Base-by-base conservation (phyloP, 2,888 invertebrate species). In the Chelonus formosanus region DNA sequence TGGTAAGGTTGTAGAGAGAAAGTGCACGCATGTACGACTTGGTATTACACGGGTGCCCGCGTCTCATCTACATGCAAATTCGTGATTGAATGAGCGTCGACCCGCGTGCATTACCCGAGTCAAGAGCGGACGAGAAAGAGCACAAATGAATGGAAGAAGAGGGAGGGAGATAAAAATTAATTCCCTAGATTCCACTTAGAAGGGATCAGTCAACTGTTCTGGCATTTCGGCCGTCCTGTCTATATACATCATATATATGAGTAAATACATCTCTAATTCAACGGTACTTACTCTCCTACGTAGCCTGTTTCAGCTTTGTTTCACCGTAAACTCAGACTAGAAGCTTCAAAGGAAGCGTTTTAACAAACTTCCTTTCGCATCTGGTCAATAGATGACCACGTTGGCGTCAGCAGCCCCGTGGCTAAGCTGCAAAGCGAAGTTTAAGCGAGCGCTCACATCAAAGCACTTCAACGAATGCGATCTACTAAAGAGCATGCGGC, bases 31-130 rank as follows among this genome's bases (percentile, higher is more conserved):
- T 55, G 55, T 55, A 55, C 10, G 55, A 55, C 36, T 55, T 34
- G 52, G 52, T 40, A 63, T 63, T 63, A 63, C 56, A 63, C 63
- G 63, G 48, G 47, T 56, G 50, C 56, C 56, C 63, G 63, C 63
- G 58, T 63, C 68, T 68, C 68, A 70, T 71, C 69, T 71, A 66
- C 70, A 70, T 71, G 71, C 66, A 71, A 71, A 71, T 68, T 71
- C 58, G 54, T 67, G 67, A 71, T 71, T 69, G 70, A 71, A 71
- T 71, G 66, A 71, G 64, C 70, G 66, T 52, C 52, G 52, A 52
- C 56, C 36, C 54, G 47, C 34, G 63, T 63, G 63, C 63, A 63
- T 63, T 63, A 63, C 52, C 36, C n/a, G 10, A 20, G 60, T 31
- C 52, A 8, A 55, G 40, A 10, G 40, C 7, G 31, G 8, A 32